Conservation (phyloP, 2,113 vertebrate species). For the Amia ocellicauda region DNA sequence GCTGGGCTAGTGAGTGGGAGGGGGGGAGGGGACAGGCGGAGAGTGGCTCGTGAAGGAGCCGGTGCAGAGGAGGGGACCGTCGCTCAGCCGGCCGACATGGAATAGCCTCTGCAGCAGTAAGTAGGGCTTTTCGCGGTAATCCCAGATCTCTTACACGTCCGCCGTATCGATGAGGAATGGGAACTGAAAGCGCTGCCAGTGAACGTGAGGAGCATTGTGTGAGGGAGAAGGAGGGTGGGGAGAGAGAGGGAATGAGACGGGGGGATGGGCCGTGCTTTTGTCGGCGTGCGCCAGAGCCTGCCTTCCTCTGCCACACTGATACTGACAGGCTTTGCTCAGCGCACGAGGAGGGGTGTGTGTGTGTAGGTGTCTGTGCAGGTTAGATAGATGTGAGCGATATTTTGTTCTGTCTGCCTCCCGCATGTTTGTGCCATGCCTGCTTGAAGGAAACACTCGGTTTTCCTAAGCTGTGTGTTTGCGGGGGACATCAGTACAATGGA, state of each 20-base stretch:
- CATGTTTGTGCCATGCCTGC: not conserved
- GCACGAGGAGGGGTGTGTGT: not conserved
- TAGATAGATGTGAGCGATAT: not conserved
- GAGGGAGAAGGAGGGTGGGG: not conserved
- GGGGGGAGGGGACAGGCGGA: not conserved
- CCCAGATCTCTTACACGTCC: not conserved
- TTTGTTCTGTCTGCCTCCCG: not conserved
- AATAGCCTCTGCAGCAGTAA: slow-evolving; percentile 19
- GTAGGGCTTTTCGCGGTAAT: slow-evolving; percentile 10
- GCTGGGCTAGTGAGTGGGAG: not conserved
- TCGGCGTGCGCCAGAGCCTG: slow-evolving; percentile 10
- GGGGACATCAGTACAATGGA: not conserved
- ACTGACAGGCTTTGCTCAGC: not conserved
- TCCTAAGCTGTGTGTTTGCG: not conserved
- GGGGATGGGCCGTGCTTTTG: slow-evolving; percentile 32
- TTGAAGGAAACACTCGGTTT: not conserved
- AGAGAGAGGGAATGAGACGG: not conserved
- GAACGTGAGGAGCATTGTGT: not conserved
- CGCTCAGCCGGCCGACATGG: slow-evolving; percentile 5
- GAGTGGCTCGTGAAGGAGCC: slow-evolving; percentile 14
- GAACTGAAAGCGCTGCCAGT: not conserved
- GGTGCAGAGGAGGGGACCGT: not conserved
- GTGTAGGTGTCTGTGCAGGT: too few relatives aligned
- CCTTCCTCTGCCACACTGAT: slow-evolving; percentile 1
- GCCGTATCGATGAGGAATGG: not conserved